These are phyloP conservation scores for Eupithecia vulgata DNA, from an alignment of 2,888 invertebrate species.

Conservation along the genomic window DNA sequence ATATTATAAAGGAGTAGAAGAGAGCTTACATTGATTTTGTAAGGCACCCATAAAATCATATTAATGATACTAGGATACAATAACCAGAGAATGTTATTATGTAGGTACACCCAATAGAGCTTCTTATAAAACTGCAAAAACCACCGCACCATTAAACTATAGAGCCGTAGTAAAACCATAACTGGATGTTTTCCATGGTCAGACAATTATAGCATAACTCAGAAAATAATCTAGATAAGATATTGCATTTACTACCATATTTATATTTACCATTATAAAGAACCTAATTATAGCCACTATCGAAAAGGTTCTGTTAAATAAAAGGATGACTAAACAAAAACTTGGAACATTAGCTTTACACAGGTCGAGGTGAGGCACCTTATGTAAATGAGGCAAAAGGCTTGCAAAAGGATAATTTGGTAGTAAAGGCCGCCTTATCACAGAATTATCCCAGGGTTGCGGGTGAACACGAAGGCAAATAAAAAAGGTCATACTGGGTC, in stretches of 20 bases:
- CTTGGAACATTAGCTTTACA: slow-evolving; percentile 1
- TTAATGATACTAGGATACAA: background rate
- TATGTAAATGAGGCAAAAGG: slow-evolving; percentile 33
- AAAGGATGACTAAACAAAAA: slow-evolving; percentile 12
- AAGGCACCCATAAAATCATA: background rate
- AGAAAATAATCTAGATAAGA: background rate
- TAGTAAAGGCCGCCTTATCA: slow-evolving; percentile 26
- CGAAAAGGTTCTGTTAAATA: background rate
- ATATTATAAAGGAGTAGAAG: background rate
- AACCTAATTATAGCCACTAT: background rate
- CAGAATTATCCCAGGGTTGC: slow-evolving; percentile 3
- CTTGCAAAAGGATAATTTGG: slow-evolving; percentile 37
- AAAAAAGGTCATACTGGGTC: background rate
- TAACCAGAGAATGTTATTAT: background rate
- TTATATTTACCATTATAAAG: background rate
- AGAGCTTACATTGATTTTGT: background rate
- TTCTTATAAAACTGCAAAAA: background rate
- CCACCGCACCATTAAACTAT: background rate
- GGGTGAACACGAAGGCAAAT: background rate
- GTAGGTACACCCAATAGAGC: no score
- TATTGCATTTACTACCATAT: background rate
- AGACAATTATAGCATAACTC: background rate
- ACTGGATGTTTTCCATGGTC: background rate
- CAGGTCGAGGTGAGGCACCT: background rate
- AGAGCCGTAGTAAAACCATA: background rate